Evolutionary conservation across 2,113 vertebrate species (phyloP), one percentile per base, ranked within the genome.

Genomic region (Syngnathus typhle): DNA sequence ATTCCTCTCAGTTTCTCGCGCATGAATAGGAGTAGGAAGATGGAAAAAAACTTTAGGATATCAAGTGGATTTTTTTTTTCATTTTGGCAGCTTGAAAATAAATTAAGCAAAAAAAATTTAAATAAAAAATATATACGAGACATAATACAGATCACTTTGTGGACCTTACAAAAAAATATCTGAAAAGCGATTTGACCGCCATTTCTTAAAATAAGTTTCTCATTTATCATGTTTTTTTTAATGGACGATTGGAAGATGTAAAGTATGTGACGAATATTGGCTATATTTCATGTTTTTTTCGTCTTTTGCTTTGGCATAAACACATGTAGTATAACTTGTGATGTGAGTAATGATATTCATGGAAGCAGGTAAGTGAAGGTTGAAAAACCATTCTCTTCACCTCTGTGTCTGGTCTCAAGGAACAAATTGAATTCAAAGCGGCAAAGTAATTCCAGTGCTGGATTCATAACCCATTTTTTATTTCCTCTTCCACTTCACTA

Each of bases 261-360:
- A 27, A 13, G 5, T 15, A 32, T 27, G 23, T 6, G 11, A 56
- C 12, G 12, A 55, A 6, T 15, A 56, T 56, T 13, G 4, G 1
- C 4, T 54, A 54, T 54, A 2, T 10, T 23, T 18, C 52, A 21
- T 64, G n/a, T 73, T 27, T 51, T 65, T 2, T 9, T 11, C 46
- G 63, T 2, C 49, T 47, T 13, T 23, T 10, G n/a, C 27, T 7
- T 51, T 46, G n/a, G 19, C 61, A 47, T 51, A 58, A 63, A 27
- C 60, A 63, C 41, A 61, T 32, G 10, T 62, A 37, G 63, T 71
- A 64, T 60, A 62, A 62, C 54, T 65, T 58, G 64, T 75, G 72
- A 80, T 82, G 77, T 76, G 73, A 78, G 55, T 76, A 75, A 85
- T 85, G 75, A 70, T 82, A 84, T 85, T 85, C 77, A 79, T 83